Conservation (phyloP, 2,888 invertebrate species). For the Heliconius ismenius region DNA sequence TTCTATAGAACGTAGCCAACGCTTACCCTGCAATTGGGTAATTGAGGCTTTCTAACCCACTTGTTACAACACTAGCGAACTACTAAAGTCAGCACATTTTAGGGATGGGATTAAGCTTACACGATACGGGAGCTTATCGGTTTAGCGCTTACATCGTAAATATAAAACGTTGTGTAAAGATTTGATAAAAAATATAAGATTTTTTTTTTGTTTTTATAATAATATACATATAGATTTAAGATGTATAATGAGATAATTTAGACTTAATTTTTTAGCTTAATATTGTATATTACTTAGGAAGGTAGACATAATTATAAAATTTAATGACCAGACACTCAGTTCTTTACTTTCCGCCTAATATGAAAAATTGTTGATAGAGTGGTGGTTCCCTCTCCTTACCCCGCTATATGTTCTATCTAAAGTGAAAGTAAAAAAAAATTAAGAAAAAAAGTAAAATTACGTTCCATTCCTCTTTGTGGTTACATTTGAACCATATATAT, state of each 20-base stretch:
- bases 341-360: too few relatives aligned
- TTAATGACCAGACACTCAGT: too few relatives aligned
- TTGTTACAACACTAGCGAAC: conserved; percentile 9
- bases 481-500: background rate
- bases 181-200: background rate
- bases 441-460: background rate
- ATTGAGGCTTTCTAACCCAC: conserved; percentile 6
- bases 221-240: too few relatives aligned
- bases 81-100: background rate
- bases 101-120: conserved; percentile 1
- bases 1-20: background rate
- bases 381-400: too few relatives aligned
- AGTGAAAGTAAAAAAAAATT: too few relatives aligned
- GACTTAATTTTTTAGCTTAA: too few relatives aligned
- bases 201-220: background rate
- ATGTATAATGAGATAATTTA: too few relatives aligned
- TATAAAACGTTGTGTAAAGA: background rate
- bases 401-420: too few relatives aligned
- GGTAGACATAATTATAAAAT: too few relatives aligned
- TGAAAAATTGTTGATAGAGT: too few relatives aligned
- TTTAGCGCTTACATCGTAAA: background rate
- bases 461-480: background rate
- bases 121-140: background rate
- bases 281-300: too few relatives aligned
- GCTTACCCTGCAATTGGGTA: background rate